Evolutionary conservation across 2,113 vertebrate species (phyloP), one percentile per base, ranked within the genome.

Genomic region (Pseudopipra pipra): DNA sequence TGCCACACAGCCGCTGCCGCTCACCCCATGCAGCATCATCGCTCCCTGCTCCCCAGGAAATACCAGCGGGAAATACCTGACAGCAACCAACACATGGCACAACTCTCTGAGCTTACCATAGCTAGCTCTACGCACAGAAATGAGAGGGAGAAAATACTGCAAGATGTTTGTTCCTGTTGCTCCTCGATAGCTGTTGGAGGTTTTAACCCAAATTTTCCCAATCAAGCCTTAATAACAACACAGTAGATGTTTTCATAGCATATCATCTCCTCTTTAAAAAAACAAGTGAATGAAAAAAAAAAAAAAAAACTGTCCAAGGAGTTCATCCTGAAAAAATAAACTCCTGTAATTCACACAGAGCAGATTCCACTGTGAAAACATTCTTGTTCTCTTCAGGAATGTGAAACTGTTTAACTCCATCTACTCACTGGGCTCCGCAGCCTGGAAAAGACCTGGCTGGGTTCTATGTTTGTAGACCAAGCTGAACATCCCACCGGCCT

Each of bases 311-410:
- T 21, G 58, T 59, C 77, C 20, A 22, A 89, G 63, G 71, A 70
- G 52, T 93, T 52, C 87, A 87, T 79, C 70, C 78, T 95, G 75
- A 95, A 95, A 89, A 95, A 96, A 96, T 93, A 96, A 96, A 96
- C 58, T 79, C 55, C 83, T 92, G 87, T 73, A 96, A 95, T 74
- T 87, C 86, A 89, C 84, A 93, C 33, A 84, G 91, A 76, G 94
- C 39, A 87, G 96, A 96, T 78, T 94, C 62, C 67, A 96, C 81
- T 92, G 73, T 81, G 90, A 91, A 86, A 97, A 96, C 89, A 92
- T 94, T 95, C 84, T 91, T 95, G 59, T 88, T 91, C 91, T 89
- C 59, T 90, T 88, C 79, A 96, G 90, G 95, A 97, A 97, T 93
- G 87, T 3, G 41, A 86, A 90, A 87, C 63, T 88, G 54, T 93